A percentile compares a stretch with the other conserved stretches of the same genome.
phyloP scores from a whole-genome alignment of 2,888 invertebrate species.

The Parnassius apollo region DNA sequence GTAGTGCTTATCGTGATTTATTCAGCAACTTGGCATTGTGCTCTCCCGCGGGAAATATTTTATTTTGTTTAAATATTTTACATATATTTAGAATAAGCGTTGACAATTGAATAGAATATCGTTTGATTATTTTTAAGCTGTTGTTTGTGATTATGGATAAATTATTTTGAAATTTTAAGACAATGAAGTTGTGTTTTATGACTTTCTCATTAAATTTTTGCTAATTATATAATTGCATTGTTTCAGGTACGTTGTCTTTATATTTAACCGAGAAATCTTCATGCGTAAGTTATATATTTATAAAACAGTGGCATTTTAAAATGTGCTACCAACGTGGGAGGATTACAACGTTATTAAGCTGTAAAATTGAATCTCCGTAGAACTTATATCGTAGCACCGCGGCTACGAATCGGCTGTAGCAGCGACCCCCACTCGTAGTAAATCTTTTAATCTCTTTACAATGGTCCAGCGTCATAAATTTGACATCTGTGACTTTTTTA shows the following conservation, averaged over 20 bases:
- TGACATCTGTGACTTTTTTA: conserved; percentile 81
- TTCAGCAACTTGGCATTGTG: conserved; percentile 52
- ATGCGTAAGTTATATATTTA: conserved; percentile 8
- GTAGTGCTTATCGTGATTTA: conserved; percentile 73
- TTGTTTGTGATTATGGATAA: no score
- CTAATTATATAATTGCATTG: conserved; percentile 28
- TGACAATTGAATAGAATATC: background rate
- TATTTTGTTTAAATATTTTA: conserved; percentile 61
- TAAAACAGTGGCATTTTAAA: conserved; percentile 22
- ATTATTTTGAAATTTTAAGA: no score
- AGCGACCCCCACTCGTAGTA: conserved; percentile 59
- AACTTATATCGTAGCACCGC: conserved; percentile 44
- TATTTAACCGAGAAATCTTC: background rate
- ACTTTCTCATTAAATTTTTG: background rate
- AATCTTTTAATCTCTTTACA: conserved; percentile 81
- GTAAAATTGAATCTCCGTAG: conserved; percentile 49
- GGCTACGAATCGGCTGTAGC: conserved; percentile 40
- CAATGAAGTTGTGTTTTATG: no score
- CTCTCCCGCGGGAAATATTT: conserved; percentile 46
- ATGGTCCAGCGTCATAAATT: conserved; percentile 79
- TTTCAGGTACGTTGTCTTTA: conserved; percentile 43
- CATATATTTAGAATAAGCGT: conserved; percentile 49
- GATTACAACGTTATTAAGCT: conserved; percentile 56
- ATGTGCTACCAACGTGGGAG: conserved; percentile 38
- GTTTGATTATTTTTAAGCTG: no score